Evolutionary conservation across 2,113 vertebrate genomes (phyloP).

Genomic region (Platichthys stellatus): DNA sequence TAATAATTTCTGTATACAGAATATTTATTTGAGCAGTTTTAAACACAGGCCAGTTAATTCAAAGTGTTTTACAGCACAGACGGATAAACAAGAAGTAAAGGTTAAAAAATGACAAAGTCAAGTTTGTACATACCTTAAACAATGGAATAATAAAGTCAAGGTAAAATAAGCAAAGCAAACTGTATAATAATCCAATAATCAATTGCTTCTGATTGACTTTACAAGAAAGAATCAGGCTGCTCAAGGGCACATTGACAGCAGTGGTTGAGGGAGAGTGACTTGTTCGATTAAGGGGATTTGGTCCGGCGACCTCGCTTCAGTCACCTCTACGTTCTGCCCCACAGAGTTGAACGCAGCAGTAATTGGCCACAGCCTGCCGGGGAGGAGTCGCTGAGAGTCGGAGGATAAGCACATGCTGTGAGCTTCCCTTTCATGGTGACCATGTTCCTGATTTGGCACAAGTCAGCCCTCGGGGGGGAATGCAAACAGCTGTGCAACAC

Average conservation of each 20-base stretch:
- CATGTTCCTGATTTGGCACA: slow-evolving; percentile 52
- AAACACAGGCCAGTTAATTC: not conserved
- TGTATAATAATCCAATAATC: not conserved
- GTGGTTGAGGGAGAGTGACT: not conserved
- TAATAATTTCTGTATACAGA: not conserved
- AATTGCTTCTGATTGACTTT: not conserved
- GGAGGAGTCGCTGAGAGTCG: slow-evolving; percentile 29
- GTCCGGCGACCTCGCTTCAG: not conserved
- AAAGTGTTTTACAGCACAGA: not conserved
- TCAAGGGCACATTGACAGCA: slow-evolving; percentile 17
- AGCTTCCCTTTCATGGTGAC: slow-evolving; percentile 54
- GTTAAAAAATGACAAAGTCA: too few relatives aligned
- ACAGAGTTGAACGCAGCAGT: slow-evolving; percentile 18
- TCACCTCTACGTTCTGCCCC: not conserved
- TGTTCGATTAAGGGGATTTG: slow-evolving; percentile 7
- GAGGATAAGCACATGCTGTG: slow-evolving; percentile 36
- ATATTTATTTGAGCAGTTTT: not conserved
- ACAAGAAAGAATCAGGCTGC: not conserved
- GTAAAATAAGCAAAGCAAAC: not conserved
- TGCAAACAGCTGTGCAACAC: slow-evolving; percentile 47
- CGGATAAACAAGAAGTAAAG: not conserved
- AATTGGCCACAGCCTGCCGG: slow-evolving; percentile 26
- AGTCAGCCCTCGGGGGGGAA: slow-evolving; percentile 28
- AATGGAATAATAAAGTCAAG: not conserved
- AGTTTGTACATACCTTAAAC: not conserved